Percentiles rank a stretch among this genome's conserved stretches.
Evolutionary conservation across 2,888 invertebrate genomes (phyloP).

Genomic region (Orthosia gothica): DNA sequence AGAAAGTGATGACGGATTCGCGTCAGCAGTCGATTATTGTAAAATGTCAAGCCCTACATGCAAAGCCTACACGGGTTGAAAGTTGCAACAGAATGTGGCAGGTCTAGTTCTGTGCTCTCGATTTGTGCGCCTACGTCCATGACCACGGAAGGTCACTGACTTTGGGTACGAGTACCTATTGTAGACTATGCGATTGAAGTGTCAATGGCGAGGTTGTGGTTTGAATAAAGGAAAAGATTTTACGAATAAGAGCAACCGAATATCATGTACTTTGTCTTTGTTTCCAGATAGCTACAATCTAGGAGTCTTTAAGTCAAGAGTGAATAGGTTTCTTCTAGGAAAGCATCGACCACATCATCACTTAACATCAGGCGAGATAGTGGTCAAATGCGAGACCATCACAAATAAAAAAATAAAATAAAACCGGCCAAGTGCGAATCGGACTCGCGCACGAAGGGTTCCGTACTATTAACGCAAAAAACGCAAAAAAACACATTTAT

Average conservation of each 20-base stretch:
- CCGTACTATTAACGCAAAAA: too few relatives aligned
- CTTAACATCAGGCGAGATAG: too few relatives aligned
- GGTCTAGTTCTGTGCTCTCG: constrained; percentile 41
- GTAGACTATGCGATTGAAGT: constrained; percentile 1
- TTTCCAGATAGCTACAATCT: too few relatives aligned
- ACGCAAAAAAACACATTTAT: too few relatives aligned
- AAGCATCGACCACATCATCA: too few relatives aligned
- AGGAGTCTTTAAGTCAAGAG: too few relatives aligned
- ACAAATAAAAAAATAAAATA: too few relatives aligned
- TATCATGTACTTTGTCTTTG: too few relatives aligned
- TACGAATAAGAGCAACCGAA: not conserved
- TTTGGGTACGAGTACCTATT: constrained; percentile 1
- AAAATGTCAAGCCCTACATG: constrained; percentile 49
- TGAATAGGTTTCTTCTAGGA: too few relatives aligned
- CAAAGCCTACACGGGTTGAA: constrained; percentile 50
- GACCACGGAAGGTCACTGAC: constrained; percentile 50
- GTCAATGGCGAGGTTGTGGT: constrained; percentile 21
- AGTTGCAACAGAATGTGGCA: constrained; percentile 46
- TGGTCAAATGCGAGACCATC: too few relatives aligned
- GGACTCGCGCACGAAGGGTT: too few relatives aligned
- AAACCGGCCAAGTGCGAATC: too few relatives aligned
- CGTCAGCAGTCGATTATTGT: constrained; percentile 45
- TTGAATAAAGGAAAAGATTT: not conserved
- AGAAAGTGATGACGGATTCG: constrained; percentile 59
- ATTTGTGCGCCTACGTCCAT: constrained; percentile 33